Evolutionary conservation across 2,797 vertebrate species (phyloP), one percentile per base, ranked within the genome.

Genomic region (Girardinus metallicus): DNA sequence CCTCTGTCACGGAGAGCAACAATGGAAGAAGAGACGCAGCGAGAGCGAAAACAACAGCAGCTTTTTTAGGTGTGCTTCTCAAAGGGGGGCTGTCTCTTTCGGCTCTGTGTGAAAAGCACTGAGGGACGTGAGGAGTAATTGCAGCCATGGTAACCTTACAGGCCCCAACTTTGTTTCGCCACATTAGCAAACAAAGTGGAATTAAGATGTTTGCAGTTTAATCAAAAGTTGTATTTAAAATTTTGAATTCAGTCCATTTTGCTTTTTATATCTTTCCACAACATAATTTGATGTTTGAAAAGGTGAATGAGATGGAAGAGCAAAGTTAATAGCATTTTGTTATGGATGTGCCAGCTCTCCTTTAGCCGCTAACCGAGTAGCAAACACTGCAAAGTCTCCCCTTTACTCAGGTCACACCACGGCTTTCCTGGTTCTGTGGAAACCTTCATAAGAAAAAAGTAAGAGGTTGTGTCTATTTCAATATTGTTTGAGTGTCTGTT

Each of bases 1-100:
- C 73, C 79, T 85, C 79, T 78, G 26, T 71, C 80, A 51, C 76
- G 66, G 64, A 51, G 75, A 34, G 68, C 68, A 6, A 29, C 8
- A 13, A 46, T 3, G 75, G 75, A 64, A 49, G 73, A 46, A 70
- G 62, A 81, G 60, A 44, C 16, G 68, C 6, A n/a, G 77, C 26
- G 34, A 68, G 74, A 77, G 71, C 72, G 71, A 66, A 81, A 66
- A 62, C 57, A 51, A 78, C 53, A 41, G 70, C 66, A 57, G 43
- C 10, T 43, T 31, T 36, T 16, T 51, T 39, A 82, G 80, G 46
- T 77, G 57, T 55, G 31, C 57, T 78, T 18, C 6, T 26, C 18
- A 1, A 21, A 46, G 43, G 43, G 29, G 51, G 13, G 53, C 47
- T 3, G 21, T 51, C 18, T 36, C 47, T 21, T 73, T 31, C 18